Base-by-base conservation (phyloP, 2,888 invertebrate species). In the Liposcelis brunnea region DNA sequence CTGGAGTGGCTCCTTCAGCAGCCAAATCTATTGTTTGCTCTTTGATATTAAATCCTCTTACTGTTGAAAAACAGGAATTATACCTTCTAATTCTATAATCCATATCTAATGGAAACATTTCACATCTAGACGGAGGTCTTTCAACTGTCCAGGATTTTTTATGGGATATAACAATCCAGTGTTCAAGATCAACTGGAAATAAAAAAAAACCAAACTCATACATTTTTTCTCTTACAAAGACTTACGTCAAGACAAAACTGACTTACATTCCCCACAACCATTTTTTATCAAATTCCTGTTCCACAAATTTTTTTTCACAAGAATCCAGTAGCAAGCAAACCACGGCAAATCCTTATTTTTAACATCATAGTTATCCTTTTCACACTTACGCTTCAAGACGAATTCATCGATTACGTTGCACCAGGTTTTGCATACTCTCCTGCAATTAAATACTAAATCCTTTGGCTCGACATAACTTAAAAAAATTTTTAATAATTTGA, bases 11-110 rank as follows among this genome's bases (percentile, higher is more conserved):
- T 1, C 60, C 60, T 45, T 53, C 49, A 7, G 40, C 16, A 14
- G 52, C 2, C 8, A 61, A 48, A 47, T 60, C 57, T 42, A 61
- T 53, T 2, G 50, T 16, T 49, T 61, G 61, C 21, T 49, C 35
- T 40, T 59, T 60, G 2, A 5, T 26, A 26, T 8, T 6, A 26
- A 6, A 4, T 26, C 26, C 26, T 6, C 8, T 6, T 6, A 8
- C 4, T 4, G 26, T 26, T 8, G 8, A 4, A 26, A 26, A 26
- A 26, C 26, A 26, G 26, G 26, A 26, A 26, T 26, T 26, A 35
- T 49, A 45, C 12, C 26, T 12, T 5, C 51, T 51, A 7, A 52
- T 21, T 31, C 32, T 38, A 4, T 26, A 6, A 26, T 26, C 26
- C 5, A 8, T 8, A 8, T 26, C 8, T 26, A 6, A 4, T 4